Conservation (phyloP, 2,797 vertebrate species). For the Myotis findleyi region DNA sequence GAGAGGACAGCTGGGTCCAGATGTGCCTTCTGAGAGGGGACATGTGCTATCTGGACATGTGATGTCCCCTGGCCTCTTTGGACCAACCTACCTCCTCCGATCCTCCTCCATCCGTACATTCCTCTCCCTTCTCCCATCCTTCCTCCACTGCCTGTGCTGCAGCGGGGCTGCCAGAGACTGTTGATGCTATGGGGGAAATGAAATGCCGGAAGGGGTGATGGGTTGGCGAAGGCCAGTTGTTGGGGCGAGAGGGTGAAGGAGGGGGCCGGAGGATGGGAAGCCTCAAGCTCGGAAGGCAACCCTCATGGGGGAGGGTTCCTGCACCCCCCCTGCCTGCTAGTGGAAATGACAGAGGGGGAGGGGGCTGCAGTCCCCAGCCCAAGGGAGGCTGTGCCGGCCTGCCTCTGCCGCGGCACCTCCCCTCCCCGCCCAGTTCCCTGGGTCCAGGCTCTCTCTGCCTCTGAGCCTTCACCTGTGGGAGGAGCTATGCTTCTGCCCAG, state of each 20-base stretch:
- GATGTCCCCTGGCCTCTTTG: constrained; percentile 53
- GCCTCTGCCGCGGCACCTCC: background rate
- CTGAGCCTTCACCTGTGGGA: background rate
- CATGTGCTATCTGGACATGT: constrained; percentile 60
- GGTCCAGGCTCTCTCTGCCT: background rate
- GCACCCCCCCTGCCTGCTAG: constrained; percentile 60
- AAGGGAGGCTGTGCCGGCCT: background rate
- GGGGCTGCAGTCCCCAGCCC: constrained; percentile 36
- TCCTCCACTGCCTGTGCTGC: constrained; percentile 46
- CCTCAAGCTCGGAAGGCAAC: constrained; percentile 10
- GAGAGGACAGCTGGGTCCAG: constrained; percentile 70
- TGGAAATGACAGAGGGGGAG: constrained; percentile 45
- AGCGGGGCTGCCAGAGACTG: constrained; percentile 48
- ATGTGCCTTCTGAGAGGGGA: constrained; percentile 70
- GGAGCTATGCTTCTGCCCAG: background rate
- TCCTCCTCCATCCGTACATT: background rate
- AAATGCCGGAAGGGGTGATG: constrained; percentile 32
- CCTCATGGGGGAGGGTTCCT: background rate
- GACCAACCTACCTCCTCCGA: background rate
- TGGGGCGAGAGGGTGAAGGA: background rate
- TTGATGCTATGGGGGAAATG: constrained; percentile 34
- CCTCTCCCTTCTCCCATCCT: constrained; percentile 13
- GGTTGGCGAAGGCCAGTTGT: constrained; percentile 43
- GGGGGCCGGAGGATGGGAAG: constrained; percentile 16
- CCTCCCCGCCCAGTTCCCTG: background rate